These are phyloP conservation scores for Phrynosoma blainvillii DNA, from an alignment of 2,113 vertebrate genomes.

Conservation along the genomic window DNA sequence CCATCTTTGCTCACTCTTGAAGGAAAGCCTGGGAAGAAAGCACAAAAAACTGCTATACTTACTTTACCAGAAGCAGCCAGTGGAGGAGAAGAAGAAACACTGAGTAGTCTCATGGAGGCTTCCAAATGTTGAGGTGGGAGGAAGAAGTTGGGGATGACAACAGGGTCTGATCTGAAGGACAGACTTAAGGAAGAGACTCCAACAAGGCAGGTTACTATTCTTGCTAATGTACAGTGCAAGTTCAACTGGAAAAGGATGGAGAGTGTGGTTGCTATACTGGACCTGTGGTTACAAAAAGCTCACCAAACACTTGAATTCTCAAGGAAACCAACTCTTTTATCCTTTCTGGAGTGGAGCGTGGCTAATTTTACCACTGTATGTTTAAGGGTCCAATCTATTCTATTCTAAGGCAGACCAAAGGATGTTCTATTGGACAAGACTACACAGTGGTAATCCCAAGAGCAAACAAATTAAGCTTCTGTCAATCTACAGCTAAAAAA, in stretches of 20 bases:
- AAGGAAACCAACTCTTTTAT: neutral
- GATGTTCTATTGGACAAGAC: too few species aligned
- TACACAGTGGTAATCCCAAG: neutral
- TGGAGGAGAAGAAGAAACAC: conserved; percentile 76
- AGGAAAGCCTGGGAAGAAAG: accelerated
- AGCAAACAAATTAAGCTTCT: neutral
- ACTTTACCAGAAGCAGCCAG: conserved; percentile 67
- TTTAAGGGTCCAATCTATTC: too few species aligned
- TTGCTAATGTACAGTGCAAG: too few species aligned
- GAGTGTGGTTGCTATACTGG: neutral
- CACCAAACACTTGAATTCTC: neutral
- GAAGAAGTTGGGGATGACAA: conserved; percentile 92
- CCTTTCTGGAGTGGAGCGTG: too few species aligned
- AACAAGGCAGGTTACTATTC: neutral
- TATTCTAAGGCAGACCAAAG: too few species aligned
- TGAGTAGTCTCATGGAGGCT: conserved; percentile 87
- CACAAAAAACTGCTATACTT: conserved; percentile 60
- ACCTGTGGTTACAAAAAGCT: too few species aligned
- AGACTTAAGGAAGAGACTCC: conserved; percentile 72
- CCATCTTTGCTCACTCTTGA: accelerated
- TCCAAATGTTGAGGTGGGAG: conserved; percentile 89
- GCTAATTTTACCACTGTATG: neutral
- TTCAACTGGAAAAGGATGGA: too few species aligned
- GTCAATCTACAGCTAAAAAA: neutral
- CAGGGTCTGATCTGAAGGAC: conserved; percentile 73